These are phyloP conservation scores for Hylaeus anthracinus DNA, from an alignment of 1,140 invertebrate genomes.

Conservation along the genomic window DNA sequence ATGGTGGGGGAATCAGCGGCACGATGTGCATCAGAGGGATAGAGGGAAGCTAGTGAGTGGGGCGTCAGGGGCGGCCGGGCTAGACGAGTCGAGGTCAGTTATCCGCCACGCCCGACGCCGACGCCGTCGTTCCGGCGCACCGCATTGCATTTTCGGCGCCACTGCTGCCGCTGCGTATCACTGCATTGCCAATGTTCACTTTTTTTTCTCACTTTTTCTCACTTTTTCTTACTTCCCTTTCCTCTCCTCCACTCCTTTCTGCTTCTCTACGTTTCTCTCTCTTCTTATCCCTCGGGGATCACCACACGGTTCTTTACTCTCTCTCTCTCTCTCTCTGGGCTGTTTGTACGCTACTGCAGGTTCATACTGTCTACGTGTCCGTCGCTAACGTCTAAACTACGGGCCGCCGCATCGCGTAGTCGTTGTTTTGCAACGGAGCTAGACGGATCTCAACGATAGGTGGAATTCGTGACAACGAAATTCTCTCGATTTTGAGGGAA, in stretches of 20 bases:
- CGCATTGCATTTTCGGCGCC: slow-evolving; percentile 72
- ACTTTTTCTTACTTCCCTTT: neutral
- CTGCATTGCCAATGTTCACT: slow-evolving; percentile 62
- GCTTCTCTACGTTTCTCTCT: neutral
- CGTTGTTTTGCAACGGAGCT: slow-evolving; percentile 1
- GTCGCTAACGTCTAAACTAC: slow-evolving; percentile 34
- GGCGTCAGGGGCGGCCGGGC: slow-evolving; percentile 56
- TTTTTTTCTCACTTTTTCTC: slow-evolving; percentile 29
- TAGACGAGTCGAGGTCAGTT: slow-evolving; percentile 74
- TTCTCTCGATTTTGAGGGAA: slow-evolving; percentile 2
- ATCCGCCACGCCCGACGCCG: slow-evolving; percentile 74
- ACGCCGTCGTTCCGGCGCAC: slow-evolving; percentile 65
- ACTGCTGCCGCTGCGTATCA: slow-evolving; percentile 64
- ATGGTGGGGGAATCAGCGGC: slow-evolving; percentile 33
- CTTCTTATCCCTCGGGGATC: neutral
- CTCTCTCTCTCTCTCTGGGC: neutral
- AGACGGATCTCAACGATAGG: neutral
- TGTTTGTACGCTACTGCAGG: neutral
- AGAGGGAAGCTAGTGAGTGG: slow-evolving; percentile 22
- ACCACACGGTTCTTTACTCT: neutral
- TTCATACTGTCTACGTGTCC: slow-evolving; percentile 16
- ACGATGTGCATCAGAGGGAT: slow-evolving; percentile 35
- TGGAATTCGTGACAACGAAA: neutral
- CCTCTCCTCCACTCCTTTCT: too few species aligned
- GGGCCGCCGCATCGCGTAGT: neutral